phyloP scores from a whole-genome alignment of 1,140 invertebrate genomes.

The Papilio xuthus region DNA sequence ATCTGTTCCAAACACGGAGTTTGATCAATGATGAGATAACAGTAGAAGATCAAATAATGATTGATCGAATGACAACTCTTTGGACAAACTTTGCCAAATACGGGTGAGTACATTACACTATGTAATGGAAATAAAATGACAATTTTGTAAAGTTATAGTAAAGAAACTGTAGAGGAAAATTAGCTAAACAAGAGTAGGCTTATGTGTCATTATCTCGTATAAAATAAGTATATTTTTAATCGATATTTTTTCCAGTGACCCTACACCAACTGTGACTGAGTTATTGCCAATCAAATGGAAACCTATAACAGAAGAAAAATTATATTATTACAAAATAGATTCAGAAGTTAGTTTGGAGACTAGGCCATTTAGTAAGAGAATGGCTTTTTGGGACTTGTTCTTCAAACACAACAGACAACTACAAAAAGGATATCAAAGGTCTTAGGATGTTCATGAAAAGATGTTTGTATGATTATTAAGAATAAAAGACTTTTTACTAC shows the following conservation, averaged over 20 bases:
- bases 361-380: conserved; percentile 26
- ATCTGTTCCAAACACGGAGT: conserved; percentile 48
- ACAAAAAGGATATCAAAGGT: neutral
- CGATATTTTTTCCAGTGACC: conserved; percentile 27
- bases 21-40: conserved; percentile 33
- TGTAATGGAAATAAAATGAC: no score
- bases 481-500: neutral
- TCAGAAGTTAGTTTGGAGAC: conserved; percentile 11
- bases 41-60: conserved; percentile 47
- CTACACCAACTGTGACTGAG: conserved; percentile 12
- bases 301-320: conserved; percentile 28
- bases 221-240: no score
- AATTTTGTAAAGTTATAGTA: no score
- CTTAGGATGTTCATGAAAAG: neutral
- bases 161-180: no score
- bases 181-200: no score
- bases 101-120: conserved; percentile 45
- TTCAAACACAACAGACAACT: conserved; percentile 23
- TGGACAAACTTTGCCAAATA: conserved; percentile 63
- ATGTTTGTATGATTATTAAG: neutral
- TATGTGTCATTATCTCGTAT: no score
- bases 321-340: conserved; percentile 32
- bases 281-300: conserved; percentile 25
- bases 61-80: conserved; percentile 56
- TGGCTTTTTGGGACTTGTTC: conserved; percentile 34